Evolutionary conservation across 2,113 vertebrate species (phyloP).

Genomic region (Danio rerio): DNA sequence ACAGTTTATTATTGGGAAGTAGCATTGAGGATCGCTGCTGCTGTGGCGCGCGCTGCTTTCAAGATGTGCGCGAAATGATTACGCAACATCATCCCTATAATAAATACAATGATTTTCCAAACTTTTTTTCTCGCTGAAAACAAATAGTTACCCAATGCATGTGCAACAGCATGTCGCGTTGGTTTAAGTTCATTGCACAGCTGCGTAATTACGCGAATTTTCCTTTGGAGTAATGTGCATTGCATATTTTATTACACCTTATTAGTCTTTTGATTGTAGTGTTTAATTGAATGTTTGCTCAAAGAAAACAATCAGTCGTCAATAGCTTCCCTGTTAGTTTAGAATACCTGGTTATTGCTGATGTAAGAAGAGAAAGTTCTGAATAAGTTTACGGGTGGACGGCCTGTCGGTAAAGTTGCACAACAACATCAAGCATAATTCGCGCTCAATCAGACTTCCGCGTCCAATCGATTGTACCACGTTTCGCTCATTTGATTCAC

Average conservation of each 20-base stretch:
- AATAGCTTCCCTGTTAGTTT: neutral
- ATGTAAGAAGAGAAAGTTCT: neutral
- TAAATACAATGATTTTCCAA: neutral
- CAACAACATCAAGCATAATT: neutral
- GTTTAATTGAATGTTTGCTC: neutral
- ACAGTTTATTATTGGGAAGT: conserved; percentile 5
- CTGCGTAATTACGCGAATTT: neutral
- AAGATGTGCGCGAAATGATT: neutral
- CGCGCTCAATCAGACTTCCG: conserved; percentile 37
- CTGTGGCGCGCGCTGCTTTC: conserved; percentile 28
- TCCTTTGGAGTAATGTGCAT: neutral
- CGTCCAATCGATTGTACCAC: neutral
- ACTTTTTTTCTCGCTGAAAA: neutral
- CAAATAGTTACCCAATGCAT: neutral
- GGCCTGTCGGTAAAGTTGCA: neutral
- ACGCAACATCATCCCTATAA: neutral
- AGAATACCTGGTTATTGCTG: neutral
- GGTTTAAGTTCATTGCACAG: neutral
- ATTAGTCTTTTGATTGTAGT: neutral
- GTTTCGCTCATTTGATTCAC: neutral
- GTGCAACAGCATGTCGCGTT: neutral
- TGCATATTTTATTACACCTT: neutral
- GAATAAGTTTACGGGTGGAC: neutral
- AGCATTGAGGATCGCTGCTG: neutral
- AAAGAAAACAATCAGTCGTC: neutral